phyloP scores from a whole-genome alignment of 2,888 invertebrate genomes.

The Rhingia campestris region DNA sequence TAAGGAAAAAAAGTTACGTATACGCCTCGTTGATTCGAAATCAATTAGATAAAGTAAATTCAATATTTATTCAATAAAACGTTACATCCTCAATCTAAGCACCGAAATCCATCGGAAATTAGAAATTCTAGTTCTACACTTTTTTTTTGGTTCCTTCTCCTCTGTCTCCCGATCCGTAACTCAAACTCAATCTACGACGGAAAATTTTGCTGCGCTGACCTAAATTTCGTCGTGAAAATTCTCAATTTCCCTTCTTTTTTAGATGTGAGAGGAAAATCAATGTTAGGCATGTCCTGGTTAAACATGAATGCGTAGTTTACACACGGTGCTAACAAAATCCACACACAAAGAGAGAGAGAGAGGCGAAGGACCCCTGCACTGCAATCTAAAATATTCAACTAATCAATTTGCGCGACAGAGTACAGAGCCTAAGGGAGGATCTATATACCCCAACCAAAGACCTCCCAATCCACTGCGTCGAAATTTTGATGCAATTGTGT shows the following conservation, averaged over 20 bases:
- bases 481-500: slow-evolving; percentile 68
- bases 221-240: slow-evolving; percentile 44
- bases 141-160: not conserved
- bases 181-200: slow-evolving; percentile 41
- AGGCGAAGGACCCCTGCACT: slow-evolving; percentile 13
- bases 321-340: slow-evolving; percentile 19
- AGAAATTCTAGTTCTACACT: slow-evolving; percentile 28
- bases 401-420: slow-evolving; percentile 69
- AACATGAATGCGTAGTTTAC: slow-evolving; percentile 59
- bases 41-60: slow-evolving; percentile 10
- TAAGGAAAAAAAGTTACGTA: slow-evolving; percentile 6
- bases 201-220: slow-evolving; percentile 46
- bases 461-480: slow-evolving; percentile 64
- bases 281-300: slow-evolving; percentile 56
- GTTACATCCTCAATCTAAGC: slow-evolving; percentile 17
- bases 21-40: not conserved
- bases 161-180: not conserved
- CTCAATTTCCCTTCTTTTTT: slow-evolving; percentile 44
- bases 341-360: slow-evolving; percentile 10
- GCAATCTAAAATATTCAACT: slow-evolving; percentile 73
- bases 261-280: slow-evolving; percentile 34
- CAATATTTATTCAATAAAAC: slow-evolving; percentile 4
- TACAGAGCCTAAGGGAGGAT: slow-evolving; percentile 34
- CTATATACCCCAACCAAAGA: slow-evolving; percentile 12
- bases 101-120: slow-evolving; percentile 34